Conservation (phyloP, 1,140 invertebrate species). For the Orchestia grillus region DNA sequence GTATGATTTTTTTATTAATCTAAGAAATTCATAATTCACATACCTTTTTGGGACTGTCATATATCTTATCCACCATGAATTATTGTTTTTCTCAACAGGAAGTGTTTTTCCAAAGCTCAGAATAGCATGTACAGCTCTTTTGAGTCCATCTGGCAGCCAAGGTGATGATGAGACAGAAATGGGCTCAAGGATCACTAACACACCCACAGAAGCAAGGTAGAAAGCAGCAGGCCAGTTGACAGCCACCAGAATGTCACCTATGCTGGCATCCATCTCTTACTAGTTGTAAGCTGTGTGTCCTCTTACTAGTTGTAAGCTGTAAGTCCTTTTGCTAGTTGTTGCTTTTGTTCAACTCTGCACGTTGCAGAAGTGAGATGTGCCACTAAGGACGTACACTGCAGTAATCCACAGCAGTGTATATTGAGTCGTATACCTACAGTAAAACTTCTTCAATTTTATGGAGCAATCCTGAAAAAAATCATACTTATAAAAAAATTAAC, state of each 20-base stretch:
- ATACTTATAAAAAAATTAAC: no score
- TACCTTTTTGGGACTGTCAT: conserved; percentile 43
- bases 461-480: neutral
- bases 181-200: neutral
- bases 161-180: neutral
- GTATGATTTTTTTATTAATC: neutral
- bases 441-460: neutral
- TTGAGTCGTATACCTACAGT: neutral
- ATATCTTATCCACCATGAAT: conserved; percentile 39
- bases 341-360: neutral
- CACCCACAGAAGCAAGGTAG: neutral
- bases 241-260: neutral
- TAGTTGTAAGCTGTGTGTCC: neutral
- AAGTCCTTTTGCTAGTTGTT: neutral
- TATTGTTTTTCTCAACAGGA: neutral
- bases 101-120: conserved; percentile 44
- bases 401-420: neutral
- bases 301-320: neutral
- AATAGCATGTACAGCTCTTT: neutral
- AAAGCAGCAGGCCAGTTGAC: conserved; percentile 16
- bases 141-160: neutral
- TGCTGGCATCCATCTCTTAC: neutral
- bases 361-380: neutral
- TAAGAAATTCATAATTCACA: neutral
- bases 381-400: neutral